Evolutionary conservation across 2,888 invertebrate species (phyloP).

Genomic region (Drosophila mayaguana): DNA sequence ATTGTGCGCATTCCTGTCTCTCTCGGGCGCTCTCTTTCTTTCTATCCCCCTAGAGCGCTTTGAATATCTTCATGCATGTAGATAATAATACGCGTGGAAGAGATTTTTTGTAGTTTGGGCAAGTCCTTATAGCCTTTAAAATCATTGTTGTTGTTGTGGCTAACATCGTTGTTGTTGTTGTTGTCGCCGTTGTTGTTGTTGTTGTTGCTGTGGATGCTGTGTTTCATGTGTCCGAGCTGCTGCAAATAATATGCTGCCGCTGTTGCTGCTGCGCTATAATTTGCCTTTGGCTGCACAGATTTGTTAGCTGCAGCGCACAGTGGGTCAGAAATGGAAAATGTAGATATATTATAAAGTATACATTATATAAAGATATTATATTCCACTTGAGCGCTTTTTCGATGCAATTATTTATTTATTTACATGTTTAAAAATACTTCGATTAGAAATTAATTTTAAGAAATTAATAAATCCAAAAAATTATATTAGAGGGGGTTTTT

Average conservation of each 20-base stretch:
- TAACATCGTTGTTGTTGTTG: slow-evolving; percentile 6
- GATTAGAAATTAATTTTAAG: too few species aligned
- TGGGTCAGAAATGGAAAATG: slow-evolving; percentile 8
- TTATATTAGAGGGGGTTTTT: too few species aligned
- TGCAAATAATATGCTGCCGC: slow-evolving; percentile 75
- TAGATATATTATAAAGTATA: not conserved
- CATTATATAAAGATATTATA: too few species aligned
- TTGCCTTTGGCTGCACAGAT: slow-evolving; percentile 64
- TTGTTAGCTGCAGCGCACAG: slow-evolving; percentile 45
- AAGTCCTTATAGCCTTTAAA: slow-evolving; percentile 37
- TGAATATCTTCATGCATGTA: slow-evolving; percentile 43
- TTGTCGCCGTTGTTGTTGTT: slow-evolving; percentile 23
- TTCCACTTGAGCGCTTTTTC: not conserved
- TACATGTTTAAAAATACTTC: too few species aligned
- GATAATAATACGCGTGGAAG: slow-evolving; percentile 45
- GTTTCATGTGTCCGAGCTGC: slow-evolving; percentile 55
- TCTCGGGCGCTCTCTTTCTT: not conserved
- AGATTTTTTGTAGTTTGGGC: slow-evolving; percentile 25
- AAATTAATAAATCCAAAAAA: too few species aligned
- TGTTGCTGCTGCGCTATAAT: slow-evolving; percentile 66
- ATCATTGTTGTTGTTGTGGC: slow-evolving; percentile 21
- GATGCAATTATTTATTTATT: not conserved
- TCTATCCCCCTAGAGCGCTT: slow-evolving; percentile 3
- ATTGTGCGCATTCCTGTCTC: not conserved
- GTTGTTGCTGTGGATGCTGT: slow-evolving; percentile 29